Base-by-base conservation (phyloP, 2,888 invertebrate species). In the Minunthozetes semirufus region DNA sequence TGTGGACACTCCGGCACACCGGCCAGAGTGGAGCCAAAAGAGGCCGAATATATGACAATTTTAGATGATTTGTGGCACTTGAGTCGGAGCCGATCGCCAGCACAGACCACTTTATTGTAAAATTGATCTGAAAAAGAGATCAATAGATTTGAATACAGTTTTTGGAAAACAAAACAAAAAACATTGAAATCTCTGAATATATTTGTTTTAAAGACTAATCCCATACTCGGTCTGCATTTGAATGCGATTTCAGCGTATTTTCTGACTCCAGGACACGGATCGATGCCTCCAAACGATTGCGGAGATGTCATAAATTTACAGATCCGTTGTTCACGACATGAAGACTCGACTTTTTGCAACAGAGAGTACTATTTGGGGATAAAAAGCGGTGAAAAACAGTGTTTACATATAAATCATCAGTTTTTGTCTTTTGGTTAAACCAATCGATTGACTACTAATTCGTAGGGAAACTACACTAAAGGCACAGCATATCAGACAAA, bases 241-340 rank as follows among this genome's bases (percentile, higher is more conserved):
- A 94, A 97, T 80, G 93, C 93, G 78, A 96, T 93, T 86, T 95
- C 94, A 79, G 95, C 91, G 86, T 93, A 95, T 84, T 96, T 94
- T 78, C 91, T 87, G 76, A 92, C 89, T 27, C 90, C 90, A 15
- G 94, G 94, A 82, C 96, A 97, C 0, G 95, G 94, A 85, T 97
- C 95, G 1, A 77, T 72, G 63, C 89, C 89, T 29, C 91, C 91
- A 81, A 93, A 92, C 70, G 91, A 90, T 82, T 89, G 89, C n/a
- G 93, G 90, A 81, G 89, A 90, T 73, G 94, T 93, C 82, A 75
- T 89, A 83, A 97, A 90, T 82, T 91, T 91, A 86, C 97, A 97
- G 82, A 90, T 90, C 63, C 91, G 86, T 84, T 93, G 92, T 86
- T 94, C 94, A 85, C 95, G 93, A 84, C 97, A 97, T 72, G 92